Evolutionary conservation across 2,888 invertebrate species (phyloP), one percentile per base, ranked within the genome.

Genomic region (Ctenicera cuprea): DNA sequence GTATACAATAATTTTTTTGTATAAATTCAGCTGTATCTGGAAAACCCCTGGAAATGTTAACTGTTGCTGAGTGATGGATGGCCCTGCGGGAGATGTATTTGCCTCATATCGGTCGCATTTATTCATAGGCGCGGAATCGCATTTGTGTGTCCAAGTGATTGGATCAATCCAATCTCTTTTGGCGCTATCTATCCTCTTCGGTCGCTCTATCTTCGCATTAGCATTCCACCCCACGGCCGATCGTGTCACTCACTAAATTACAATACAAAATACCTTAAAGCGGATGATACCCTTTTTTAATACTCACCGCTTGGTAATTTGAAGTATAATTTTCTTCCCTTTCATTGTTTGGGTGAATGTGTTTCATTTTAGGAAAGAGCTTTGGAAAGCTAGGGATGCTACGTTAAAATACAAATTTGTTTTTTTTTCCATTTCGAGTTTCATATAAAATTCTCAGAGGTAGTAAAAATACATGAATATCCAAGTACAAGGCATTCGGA

Each of bases 81-180:
- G 77, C 70, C 78, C 62, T 70, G 73, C 77, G 71, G 52, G 80
- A 81, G 81, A 82, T 80, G 80, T 80, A 83, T 82, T 82, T 81
- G 79, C 79, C 81, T 81, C 79, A 83, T 82, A 84, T 83, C 81
- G 78, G 73, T 71, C 79, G 80, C 80, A 82, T 83, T 84, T 83
- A 83, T 82, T 83, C 83, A 84, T 82, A 80, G 82, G 72, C 80
- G 81, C 81, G 81, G 77, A 81, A 81, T 81, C 80, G 80, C 80
- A 79, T 80, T 80, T 81, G 79, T 82, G 79, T 81, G 83, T 82
- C 83, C 82, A 82, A 82, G 81, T 82, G 84, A 83, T 83, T 82
- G 81, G 81, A 82, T 83, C 83, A 82, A 83, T 83, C 79, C 82
- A 82, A 83, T 83, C 83, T 81, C 80, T 77, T 79, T 76, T 74